phyloP scores from a whole-genome alignment of 2,113 vertebrate genomes.

The Rhinoptilus africanus region DNA sequence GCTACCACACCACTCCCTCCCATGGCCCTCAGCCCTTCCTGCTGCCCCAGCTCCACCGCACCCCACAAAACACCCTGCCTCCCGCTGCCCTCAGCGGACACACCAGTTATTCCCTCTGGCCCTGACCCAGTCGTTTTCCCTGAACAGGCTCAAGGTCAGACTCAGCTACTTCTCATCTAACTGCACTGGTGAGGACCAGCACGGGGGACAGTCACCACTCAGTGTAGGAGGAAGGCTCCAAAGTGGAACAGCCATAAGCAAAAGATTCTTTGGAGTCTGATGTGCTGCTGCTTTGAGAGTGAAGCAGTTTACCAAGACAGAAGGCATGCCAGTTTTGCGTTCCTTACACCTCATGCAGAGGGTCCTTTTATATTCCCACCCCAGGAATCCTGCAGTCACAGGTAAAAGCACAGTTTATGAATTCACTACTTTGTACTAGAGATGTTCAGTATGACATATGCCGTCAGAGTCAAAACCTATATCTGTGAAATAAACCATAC shows the following conservation, averaged over 20 bases:
- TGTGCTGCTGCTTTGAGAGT: neutral
- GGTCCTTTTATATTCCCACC: neutral
- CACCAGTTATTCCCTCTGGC: neutral
- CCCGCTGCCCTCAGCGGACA: neutral
- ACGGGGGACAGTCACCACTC: neutral
- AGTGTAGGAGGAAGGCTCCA: neutral
- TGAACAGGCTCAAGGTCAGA: neutral
- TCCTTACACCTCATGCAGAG: neutral
- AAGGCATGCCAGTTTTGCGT: neutral
- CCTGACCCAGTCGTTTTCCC: neutral
- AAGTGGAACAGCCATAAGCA: neutral
- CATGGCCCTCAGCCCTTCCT: accelerated
- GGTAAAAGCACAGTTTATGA: neutral
- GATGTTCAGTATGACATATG: neutral
- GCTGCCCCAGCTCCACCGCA: neutral
- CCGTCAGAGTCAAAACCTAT: neutral
- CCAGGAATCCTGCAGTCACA: neutral
- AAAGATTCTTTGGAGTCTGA: neutral
- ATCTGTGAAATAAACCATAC: neutral
- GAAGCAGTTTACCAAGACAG: neutral
- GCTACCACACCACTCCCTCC: neutral
- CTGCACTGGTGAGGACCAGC: neutral
- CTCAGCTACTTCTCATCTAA: neutral
- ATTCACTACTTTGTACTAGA: neutral
- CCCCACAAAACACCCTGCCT: neutral